These are phyloP conservation scores for Cistogaster globosa DNA, from an alignment of 2,888 invertebrate genomes.

Conservation along the genomic window DNA sequence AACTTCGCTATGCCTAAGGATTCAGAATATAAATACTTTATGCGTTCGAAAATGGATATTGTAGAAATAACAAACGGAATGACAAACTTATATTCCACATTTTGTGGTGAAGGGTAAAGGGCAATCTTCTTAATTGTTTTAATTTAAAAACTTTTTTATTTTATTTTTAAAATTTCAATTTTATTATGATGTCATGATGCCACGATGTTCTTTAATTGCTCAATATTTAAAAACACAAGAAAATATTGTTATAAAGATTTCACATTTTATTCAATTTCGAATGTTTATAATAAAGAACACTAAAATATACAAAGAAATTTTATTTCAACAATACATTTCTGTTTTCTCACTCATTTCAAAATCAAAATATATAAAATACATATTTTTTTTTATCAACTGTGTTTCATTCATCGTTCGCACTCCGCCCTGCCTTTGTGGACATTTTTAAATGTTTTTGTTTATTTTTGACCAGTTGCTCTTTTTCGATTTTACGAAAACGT, in stretches of 20 bases:
- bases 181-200: conserved; percentile 70
- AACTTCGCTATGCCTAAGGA: no score
- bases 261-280: neutral
- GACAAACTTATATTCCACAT: no score
- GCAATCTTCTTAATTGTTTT: neutral
- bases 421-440: neutral
- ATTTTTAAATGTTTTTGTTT: conserved; percentile 70
- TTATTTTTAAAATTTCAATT: conserved; percentile 55
- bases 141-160: neutral
- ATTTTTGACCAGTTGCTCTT: conserved; percentile 76
- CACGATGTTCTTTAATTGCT: conserved; percentile 24
- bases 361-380: neutral
- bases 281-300: conserved; percentile 26
- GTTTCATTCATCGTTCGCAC: neutral
- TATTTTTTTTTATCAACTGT: neutral
- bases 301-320: neutral
- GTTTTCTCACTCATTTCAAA: neutral
- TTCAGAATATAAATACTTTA: no score
- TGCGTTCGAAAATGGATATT: no score
- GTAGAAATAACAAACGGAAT: no score
- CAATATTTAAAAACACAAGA: neutral
- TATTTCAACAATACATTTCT: no score
- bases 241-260: conserved; percentile 15
- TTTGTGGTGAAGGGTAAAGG: no score
- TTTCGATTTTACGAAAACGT: conserved; percentile 76